Percentiles rank a stretch among this genome's conserved stretches.
These are phyloP conservation scores for Campaea margaritaria DNA, from an alignment of 2,888 invertebrate genomes.

Conservation along the genomic window DNA sequence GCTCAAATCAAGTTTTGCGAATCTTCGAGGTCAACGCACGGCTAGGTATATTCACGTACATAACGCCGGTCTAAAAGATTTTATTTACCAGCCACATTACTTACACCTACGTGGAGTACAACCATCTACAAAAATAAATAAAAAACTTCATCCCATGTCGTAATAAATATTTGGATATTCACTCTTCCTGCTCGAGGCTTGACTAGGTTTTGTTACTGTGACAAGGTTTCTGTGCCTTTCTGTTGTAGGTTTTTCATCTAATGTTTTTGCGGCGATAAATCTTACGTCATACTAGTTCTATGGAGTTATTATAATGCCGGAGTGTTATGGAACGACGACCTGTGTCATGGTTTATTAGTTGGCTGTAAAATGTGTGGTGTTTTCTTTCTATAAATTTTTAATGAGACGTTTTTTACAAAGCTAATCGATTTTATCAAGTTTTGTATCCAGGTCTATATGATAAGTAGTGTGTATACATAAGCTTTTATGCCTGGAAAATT, in stretches of 20 bases:
- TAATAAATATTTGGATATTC: neutral
- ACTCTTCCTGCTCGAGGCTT: neutral
- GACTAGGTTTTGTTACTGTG: neutral
- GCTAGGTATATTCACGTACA: slow-evolving; percentile 2
- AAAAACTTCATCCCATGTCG: slow-evolving; percentile 4
- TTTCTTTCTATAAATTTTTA: too few relatives aligned
- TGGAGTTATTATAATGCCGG: slow-evolving; percentile 7
- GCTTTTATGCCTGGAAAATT: too few relatives aligned
- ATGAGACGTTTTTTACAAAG: too few relatives aligned
- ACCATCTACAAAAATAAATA: neutral
- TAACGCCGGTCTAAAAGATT: slow-evolving; percentile 15
- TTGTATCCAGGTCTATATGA: too few relatives aligned
- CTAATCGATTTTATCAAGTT: too few relatives aligned
- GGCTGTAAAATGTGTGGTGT: neutral
- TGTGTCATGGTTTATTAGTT: slow-evolving; percentile 2
- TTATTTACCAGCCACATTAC: slow-evolving; percentile 14
- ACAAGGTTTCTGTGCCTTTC: slow-evolving; percentile 7
- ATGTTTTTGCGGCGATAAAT: slow-evolving; percentile 19
- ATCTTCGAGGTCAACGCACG: slow-evolving; percentile 21
- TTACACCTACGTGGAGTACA: slow-evolving; percentile 12
- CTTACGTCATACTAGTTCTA: slow-evolving; percentile 20
- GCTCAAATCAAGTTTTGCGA: slow-evolving; percentile 16
- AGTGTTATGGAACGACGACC: slow-evolving; percentile 15
- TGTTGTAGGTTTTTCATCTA: slow-evolving; percentile 1
- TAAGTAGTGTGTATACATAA: too few relatives aligned